A percentile compares a stretch with the other conserved stretches of the same genome.
phyloP scores from a whole-genome alignment of 1,140 invertebrate species.

The Rhynchophorus ferrugineus region DNA sequence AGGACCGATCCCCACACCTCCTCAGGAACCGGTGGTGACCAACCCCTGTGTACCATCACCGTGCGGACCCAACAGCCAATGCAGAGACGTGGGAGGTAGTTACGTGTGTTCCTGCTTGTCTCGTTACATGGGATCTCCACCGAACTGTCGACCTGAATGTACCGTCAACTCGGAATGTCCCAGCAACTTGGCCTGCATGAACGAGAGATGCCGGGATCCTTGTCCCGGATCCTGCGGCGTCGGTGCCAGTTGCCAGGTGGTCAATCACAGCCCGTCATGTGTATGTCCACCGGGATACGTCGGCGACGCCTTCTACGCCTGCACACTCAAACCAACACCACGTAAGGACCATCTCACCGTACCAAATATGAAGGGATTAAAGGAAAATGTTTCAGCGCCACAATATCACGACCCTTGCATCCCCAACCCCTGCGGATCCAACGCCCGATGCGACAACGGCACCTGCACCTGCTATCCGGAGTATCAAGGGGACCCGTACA shows the following conservation, averaged over 20 bases:
- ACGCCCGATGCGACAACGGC: constrained; percentile 65
- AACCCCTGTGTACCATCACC: constrained; percentile 62
- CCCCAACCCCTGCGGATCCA: constrained; percentile 69
- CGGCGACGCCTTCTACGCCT: constrained; percentile 56
- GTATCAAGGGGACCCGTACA: constrained; percentile 58
- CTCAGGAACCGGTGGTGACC: constrained; percentile 37
- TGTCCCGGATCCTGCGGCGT: constrained; percentile 63
- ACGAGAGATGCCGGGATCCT: constrained; percentile 61
- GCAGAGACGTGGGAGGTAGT: constrained; percentile 49
- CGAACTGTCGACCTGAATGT: constrained; percentile 66
- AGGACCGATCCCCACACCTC: constrained; percentile 21
- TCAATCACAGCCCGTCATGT: constrained; percentile 49
- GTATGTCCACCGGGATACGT: constrained; percentile 49
- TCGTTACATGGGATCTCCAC: constrained; percentile 61
- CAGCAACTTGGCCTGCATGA: constrained; percentile 57
- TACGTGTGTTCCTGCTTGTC: constrained; percentile 60
- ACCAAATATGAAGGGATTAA: no score
- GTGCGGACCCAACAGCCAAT: constrained; percentile 61
- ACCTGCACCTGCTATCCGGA: constrained; percentile 57
- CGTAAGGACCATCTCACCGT: no score
- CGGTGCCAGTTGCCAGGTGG: constrained; percentile 46
- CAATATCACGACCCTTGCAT: constrained; percentile 54
- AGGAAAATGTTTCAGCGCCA: constrained; percentile 36
- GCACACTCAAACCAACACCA: constrained; percentile 46
- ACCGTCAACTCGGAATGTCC: constrained; percentile 61